Conservation (phyloP, 2,888 invertebrate genomes). For the Eueremaeus valkanovi region DNA sequence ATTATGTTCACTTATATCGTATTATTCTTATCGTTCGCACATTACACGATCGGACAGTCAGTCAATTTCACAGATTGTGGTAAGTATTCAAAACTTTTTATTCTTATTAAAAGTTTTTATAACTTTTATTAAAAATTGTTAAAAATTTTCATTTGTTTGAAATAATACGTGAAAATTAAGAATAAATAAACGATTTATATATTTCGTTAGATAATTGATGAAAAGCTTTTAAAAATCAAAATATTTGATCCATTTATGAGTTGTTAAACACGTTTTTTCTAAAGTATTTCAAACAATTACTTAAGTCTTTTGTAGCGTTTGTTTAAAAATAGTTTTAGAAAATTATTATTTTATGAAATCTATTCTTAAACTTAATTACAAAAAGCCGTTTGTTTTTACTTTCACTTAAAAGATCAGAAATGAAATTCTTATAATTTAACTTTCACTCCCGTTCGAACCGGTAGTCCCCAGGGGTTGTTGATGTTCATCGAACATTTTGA, state of each 20-base stretch:
- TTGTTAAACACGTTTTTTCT: background rate
- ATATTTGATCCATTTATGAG: too few relatives aligned
- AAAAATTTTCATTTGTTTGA: background rate
- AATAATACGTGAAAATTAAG: too few relatives aligned
- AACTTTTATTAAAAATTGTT: background rate
- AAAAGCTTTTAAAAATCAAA: too few relatives aligned
- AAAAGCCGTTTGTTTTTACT: background rate
- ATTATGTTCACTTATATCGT: conserved; percentile 18
- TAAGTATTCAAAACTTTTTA: conserved; percentile 11
- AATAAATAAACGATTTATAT: too few relatives aligned
- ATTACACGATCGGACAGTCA: conserved; percentile 25
- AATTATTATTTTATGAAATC: background rate
- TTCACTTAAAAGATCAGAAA: background rate
- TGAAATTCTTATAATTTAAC: background rate
- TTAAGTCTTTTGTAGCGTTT: background rate
- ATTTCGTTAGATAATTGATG: too few relatives aligned
- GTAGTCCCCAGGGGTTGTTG: conserved; percentile 35
- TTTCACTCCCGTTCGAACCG: conserved; percentile 13
- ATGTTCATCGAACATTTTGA: conserved; percentile 24
- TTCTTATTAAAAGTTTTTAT: background rate
- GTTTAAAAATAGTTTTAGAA: background rate
- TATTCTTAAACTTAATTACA: background rate
- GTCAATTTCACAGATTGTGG: conserved; percentile 44
- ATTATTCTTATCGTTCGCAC: conserved; percentile 8
- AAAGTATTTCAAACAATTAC: background rate